Percentiles rank a stretch among this genome's conserved stretches.
These are phyloP conservation scores for Perizoma affinitatum DNA, from an alignment of 2,888 invertebrate genomes.

Conservation along the genomic window DNA sequence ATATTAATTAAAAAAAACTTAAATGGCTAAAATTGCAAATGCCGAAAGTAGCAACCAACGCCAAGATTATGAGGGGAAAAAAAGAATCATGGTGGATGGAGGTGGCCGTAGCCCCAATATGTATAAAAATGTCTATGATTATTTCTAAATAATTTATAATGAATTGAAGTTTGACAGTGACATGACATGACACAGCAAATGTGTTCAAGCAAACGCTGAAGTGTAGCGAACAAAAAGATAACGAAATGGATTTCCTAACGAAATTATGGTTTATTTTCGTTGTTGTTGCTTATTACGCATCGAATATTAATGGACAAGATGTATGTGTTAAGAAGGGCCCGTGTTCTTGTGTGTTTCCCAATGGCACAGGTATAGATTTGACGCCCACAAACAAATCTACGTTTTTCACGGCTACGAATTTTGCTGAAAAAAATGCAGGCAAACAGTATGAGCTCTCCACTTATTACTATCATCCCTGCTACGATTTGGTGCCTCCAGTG, in stretches of 20 bases:
- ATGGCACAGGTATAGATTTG: conserved; percentile 79
- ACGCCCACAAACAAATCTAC: conserved; percentile 54
- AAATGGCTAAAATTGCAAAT: too few species aligned
- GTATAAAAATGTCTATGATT: too few species aligned
- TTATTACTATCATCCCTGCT: conserved; percentile 75
- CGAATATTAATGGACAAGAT: conserved; percentile 51
- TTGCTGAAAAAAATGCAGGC: conserved; percentile 44
- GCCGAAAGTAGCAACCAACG: too few species aligned
- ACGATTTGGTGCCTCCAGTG: conserved; percentile 48
- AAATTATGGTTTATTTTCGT: conserved; percentile 43
- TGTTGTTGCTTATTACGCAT: conserved; percentile 41
- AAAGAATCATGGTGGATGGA: too few species aligned
- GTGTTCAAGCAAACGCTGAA: neutral
- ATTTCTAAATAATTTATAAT: too few species aligned
- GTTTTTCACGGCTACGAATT: conserved; percentile 60
- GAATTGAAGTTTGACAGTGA: too few species aligned
- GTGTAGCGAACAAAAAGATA: neutral
- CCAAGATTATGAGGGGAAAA: too few species aligned
- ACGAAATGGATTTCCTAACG: conserved; percentile 45
- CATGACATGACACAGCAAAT: too few species aligned
- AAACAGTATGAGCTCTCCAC: conserved; percentile 56
- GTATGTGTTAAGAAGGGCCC: conserved; percentile 64
- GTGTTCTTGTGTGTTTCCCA: conserved; percentile 73
- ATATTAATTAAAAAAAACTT: too few species aligned
- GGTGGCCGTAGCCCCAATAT: too few species aligned